A percentile compares a stretch with the other conserved stretches of the same genome.
Evolutionary conservation across 2,888 invertebrate species (phyloP).

Genomic region (Chrysolina haemoptera): DNA sequence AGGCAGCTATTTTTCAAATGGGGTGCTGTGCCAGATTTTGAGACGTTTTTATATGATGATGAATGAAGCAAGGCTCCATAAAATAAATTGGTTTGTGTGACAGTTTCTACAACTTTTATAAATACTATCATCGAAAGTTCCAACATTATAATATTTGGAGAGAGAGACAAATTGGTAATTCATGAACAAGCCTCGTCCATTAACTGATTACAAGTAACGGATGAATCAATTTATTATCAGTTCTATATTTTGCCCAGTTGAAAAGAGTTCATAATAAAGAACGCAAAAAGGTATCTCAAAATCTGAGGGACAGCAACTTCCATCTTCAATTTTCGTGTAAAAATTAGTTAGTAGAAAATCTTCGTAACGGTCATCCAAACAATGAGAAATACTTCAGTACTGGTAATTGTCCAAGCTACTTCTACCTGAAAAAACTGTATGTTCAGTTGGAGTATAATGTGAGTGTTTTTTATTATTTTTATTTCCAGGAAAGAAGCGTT

Average conservation of each 20-base stretch:
- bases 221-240: no score
- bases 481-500: background rate
- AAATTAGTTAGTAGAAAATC: background rate
- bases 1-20: slow-evolving; percentile 4
- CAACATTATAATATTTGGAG: no score
- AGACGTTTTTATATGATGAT: background rate
- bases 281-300: background rate
- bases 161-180: no score
- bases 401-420: background rate
- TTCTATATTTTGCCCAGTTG: no score
- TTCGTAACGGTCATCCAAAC: background rate
- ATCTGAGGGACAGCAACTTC: background rate
- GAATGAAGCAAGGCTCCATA: no score
- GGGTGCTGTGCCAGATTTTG: background rate
- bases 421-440: background rate
- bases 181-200: no score
- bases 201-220: no score
- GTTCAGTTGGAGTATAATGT: background rate
- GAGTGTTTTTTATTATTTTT: no score
- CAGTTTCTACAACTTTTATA: no score
- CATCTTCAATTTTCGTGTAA: background rate
- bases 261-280: no score
- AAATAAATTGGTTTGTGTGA: no score
- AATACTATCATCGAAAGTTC: no score
- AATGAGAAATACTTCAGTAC: background rate